A percentile compares a stretch with the other conserved stretches of the same genome.
These are phyloP conservation scores for Coptodon bakossiorum DNA, from an alignment of 2,113 vertebrate genomes.

Conservation along the genomic window DNA sequence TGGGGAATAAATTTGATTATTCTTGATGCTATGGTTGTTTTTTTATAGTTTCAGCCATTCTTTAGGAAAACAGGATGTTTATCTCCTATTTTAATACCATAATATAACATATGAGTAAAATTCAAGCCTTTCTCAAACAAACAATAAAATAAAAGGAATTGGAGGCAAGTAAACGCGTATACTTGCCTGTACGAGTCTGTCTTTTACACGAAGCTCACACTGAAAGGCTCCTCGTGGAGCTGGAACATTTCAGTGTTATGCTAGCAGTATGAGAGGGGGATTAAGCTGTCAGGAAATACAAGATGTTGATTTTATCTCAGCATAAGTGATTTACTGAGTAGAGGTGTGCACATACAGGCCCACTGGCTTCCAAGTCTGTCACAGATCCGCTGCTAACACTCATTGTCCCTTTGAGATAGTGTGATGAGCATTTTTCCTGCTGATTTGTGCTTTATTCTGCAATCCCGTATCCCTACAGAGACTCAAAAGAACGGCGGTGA, in stretches of 20 bases:
- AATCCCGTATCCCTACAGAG: constrained; percentile 31
- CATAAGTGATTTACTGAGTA: not conserved
- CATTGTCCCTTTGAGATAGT: not conserved
- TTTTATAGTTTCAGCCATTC: not conserved
- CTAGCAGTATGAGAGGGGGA: not conserved
- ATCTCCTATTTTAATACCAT: not conserved
- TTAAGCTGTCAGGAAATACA: not conserved
- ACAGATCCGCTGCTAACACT: not conserved
- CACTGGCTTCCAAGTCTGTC: not conserved
- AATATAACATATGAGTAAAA: not conserved
- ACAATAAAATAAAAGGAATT: fast-evolving
- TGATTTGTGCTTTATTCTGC: not conserved
- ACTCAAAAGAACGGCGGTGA: constrained; percentile 74
- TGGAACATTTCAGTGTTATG: not conserved
- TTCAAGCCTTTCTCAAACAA: not conserved
- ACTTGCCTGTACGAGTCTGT: not conserved
- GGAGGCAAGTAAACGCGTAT: fast-evolving
- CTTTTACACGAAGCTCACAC: not conserved
- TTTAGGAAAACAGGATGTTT: not conserved
- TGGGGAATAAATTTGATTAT: not conserved
- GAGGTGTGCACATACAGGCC: not conserved
- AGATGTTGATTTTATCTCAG: not conserved
- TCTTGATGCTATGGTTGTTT: not conserved
- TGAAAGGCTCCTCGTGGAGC: not conserved
- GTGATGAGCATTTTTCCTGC: not conserved